Conservation (phyloP, 2,113 vertebrate species). For the Neolamprologus fasciatus region DNA sequence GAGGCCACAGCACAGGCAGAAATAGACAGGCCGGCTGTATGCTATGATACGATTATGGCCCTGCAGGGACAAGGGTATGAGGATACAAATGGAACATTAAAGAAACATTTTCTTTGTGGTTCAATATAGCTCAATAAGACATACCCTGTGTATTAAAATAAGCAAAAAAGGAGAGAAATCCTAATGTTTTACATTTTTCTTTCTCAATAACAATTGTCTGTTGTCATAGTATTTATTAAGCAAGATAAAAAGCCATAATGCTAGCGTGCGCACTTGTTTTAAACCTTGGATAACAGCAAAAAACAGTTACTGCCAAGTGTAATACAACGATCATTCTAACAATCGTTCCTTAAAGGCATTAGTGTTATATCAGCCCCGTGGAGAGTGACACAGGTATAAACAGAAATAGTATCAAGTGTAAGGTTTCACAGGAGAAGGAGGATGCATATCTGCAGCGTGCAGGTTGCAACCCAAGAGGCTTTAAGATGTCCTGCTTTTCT, state of each 20-base stretch:
- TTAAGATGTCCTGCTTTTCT: conserved; percentile 2
- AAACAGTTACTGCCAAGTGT: background rate
- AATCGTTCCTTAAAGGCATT: background rate
- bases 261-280: fast-evolving
- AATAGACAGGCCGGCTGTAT: conserved; percentile 98
- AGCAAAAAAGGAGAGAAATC: background rate
- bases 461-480: background rate
- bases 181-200: background rate
- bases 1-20: conserved; percentile 96
- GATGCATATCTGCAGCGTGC: background rate
- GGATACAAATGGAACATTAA: background rate
- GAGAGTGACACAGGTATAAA: conserved; percentile 8
- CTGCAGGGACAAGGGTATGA: conserved; percentile 53
- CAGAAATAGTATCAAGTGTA: conserved; percentile 13
- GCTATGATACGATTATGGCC: conserved; percentile 98
- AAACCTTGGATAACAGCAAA: background rate
- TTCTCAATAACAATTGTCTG: background rate
- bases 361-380: background rate
- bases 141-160: background rate
- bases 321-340: background rate
- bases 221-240: background rate
- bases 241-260: background rate
- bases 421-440: background rate
- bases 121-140: background rate
- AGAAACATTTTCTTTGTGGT: background rate